Evolutionary conservation across 2,113 vertebrate species (phyloP).

Genomic region (Brevimyrus niger): DNA sequence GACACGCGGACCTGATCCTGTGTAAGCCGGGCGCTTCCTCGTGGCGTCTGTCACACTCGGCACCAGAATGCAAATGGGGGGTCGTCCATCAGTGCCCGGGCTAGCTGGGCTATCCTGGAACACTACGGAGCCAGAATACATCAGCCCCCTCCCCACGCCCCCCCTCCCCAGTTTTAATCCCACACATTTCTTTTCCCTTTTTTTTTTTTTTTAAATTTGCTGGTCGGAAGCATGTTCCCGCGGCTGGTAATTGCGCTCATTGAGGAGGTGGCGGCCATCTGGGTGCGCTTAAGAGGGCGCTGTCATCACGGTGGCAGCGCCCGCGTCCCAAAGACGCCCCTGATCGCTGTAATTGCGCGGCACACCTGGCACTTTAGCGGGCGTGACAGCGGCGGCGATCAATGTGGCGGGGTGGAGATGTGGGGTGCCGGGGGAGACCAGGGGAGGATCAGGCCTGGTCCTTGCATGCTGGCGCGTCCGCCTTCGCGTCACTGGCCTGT

Average conservation of each 20-base stretch:
- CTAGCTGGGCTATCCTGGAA: neutral
- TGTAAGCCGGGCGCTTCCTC: neutral
- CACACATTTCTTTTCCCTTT: neutral
- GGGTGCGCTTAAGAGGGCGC: neutral
- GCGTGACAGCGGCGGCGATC: neutral
- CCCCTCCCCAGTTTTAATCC: slow-evolving; percentile 23
- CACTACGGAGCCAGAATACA: neutral
- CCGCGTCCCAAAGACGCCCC: neutral
- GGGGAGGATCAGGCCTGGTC: neutral
- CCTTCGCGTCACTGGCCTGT: neutral
- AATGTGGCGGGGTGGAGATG: slow-evolving; percentile 7
- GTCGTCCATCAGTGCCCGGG: neutral
- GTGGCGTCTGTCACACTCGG: neutral
- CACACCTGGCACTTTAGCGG: slow-evolving; percentile 15
- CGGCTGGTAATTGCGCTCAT: slow-evolving; percentile 38
- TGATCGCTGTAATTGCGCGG: slow-evolving; percentile 18
- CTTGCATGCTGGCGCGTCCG: neutral
- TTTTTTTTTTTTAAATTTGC: slow-evolving; percentile 3
- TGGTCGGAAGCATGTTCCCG: neutral
- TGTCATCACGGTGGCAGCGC: neutral
- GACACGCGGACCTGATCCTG: neutral
- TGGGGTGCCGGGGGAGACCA: neutral
- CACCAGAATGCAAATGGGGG: neutral
- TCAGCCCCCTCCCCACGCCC: neutral
- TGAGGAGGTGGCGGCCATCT: slow-evolving; percentile 21